Percentiles rank a stretch among this genome's conserved stretches.
phyloP scores from a whole-genome alignment of 2,888 invertebrate genomes.

The Ommatoiulus sabulosus region DNA sequence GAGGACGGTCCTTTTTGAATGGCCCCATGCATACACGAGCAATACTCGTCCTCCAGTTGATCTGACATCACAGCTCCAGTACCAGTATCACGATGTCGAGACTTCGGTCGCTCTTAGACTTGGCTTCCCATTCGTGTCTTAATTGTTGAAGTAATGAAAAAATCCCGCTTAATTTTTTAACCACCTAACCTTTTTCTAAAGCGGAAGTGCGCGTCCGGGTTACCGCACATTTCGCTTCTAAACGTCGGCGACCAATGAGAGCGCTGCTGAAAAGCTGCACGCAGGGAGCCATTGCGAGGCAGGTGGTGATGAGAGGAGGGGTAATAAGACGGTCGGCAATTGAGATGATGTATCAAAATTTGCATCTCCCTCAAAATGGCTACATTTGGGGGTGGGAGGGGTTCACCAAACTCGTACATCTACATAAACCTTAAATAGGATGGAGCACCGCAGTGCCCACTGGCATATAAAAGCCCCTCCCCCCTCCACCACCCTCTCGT shows the following conservation, averaged over 20 bases:
- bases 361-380: not conserved
- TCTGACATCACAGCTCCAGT: too few relatives aligned
- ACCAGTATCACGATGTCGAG: too few relatives aligned
- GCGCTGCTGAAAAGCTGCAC: not conserved
- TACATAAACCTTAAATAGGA: slow-evolving; percentile 27
- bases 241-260: not conserved
- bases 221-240: slow-evolving; percentile 10
- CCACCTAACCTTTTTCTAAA: not conserved
- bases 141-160: too few relatives aligned
- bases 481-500: not conserved
- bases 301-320: not conserved
- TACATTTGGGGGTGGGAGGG: not conserved
- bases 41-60: too few relatives aligned
- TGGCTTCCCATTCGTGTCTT: too few relatives aligned
- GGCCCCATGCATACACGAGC: too few relatives aligned
- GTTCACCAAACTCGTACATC: not conserved
- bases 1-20: too few relatives aligned
- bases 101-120: too few relatives aligned
- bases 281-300: not conserved
- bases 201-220: not conserved
- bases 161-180: not conserved
- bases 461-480: slow-evolving; percentile 33
- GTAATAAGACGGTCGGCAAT: slow-evolving; percentile 16
- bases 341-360: slow-evolving; percentile 34
- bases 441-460: slow-evolving; percentile 42